phyloP scores from a whole-genome alignment of 1,140 invertebrate species.

The Drosophila auraria region DNA sequence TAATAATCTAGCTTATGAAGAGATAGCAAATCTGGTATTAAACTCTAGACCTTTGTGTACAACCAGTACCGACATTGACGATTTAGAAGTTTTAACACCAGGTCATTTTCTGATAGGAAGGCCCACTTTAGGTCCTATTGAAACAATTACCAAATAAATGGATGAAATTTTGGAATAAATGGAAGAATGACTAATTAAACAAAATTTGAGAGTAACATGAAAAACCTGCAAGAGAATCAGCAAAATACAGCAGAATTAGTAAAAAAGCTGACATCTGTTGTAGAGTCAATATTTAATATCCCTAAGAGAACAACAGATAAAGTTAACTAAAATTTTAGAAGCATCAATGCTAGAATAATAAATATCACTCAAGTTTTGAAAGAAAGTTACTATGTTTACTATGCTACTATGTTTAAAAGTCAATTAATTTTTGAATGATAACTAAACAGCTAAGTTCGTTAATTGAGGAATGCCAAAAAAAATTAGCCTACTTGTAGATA shows the following conservation, averaged over 20 bases:
- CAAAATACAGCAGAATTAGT: neutral
- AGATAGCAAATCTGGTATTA: no score
- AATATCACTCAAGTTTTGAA: neutral
- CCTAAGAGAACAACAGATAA: neutral
- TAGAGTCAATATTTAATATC: neutral
- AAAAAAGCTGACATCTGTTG: neutral
- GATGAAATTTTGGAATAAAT: no score
- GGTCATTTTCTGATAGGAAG: slow-evolving; percentile 7
- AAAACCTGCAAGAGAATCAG: neutral
- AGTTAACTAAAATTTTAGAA: neutral
- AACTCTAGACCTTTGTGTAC: neutral
- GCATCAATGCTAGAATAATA: neutral
- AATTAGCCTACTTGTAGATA: neutral
- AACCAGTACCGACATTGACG: slow-evolving; percentile 1
- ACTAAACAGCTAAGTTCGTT: neutral
- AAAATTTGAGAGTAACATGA: no score
- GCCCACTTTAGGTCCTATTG: slow-evolving; percentile 7
- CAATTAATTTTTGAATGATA: neutral
- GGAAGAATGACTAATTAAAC: no score
- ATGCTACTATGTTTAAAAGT: neutral
- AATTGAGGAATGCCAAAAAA: neutral
- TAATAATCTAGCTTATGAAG: no score
- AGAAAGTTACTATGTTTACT: slow-evolving; percentile 1
- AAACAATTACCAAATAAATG: no score
- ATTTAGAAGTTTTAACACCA: neutral